Evolutionary conservation across 2,888 invertebrate species (phyloP).

Genomic region (Operophtera brumata): DNA sequence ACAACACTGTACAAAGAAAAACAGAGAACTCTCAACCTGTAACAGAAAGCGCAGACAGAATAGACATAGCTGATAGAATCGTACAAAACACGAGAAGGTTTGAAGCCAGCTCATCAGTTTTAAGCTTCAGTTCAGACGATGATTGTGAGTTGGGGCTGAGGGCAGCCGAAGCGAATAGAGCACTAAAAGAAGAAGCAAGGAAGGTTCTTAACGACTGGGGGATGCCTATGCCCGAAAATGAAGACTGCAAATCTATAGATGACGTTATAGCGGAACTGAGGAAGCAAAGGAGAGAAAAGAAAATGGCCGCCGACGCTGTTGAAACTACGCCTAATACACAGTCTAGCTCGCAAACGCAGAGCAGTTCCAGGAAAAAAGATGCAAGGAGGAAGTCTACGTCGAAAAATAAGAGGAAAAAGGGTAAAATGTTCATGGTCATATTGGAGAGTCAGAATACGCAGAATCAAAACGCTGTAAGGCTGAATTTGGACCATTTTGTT

Average conservation of each 20-base stretch:
- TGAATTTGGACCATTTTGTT: slow-evolving; percentile 75
- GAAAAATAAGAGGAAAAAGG: slow-evolving; percentile 64
- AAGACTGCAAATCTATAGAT: slow-evolving; percentile 60
- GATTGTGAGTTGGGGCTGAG: no score
- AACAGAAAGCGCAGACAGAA: background rate
- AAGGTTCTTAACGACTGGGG: slow-evolving; percentile 54
- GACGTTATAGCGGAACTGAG: slow-evolving; percentile 63
- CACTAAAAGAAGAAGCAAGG: slow-evolving; percentile 36
- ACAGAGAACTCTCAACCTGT: background rate
- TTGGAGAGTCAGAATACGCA: slow-evolving; percentile 57
- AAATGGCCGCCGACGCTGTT: slow-evolving; percentile 43
- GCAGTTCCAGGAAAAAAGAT: slow-evolving; percentile 49
- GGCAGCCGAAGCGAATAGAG: slow-evolving; percentile 10
- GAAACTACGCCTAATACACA: slow-evolving; percentile 29
- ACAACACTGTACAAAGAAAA: slow-evolving; percentile 64
- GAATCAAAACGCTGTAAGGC: slow-evolving; percentile 58
- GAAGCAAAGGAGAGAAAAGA: slow-evolving; percentile 57
- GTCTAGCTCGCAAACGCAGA: slow-evolving; percentile 50
- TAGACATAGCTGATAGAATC: background rate
- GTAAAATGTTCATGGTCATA: slow-evolving; percentile 66
- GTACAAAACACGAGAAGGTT: slow-evolving; percentile 57
- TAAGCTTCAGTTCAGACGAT: slow-evolving; percentile 55
- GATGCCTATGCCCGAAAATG: slow-evolving; percentile 41
- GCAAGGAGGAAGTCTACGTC: slow-evolving; percentile 50
- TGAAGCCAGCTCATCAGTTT: slow-evolving; percentile 66